Conservation (phyloP, 2,797 vertebrate species). For the Lycodopsis pacificus region DNA sequence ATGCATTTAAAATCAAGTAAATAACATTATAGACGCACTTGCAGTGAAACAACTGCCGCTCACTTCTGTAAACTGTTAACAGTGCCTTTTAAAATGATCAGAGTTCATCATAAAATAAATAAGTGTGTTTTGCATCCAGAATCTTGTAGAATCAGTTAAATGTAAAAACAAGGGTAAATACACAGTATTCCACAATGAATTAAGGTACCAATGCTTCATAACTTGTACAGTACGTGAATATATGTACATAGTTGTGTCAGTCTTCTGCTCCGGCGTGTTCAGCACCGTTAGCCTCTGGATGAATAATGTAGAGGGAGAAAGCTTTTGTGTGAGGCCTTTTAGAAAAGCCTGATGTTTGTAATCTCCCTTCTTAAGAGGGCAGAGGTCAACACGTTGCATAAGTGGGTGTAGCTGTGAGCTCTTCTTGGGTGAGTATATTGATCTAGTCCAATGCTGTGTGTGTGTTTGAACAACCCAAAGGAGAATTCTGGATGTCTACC, state of each 20-base stretch:
- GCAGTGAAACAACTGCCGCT: background rate
- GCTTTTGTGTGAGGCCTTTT: background rate
- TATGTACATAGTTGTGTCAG: background rate
- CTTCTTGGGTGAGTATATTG: conserved; percentile 43
- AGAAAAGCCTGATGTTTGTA: conserved; percentile 32
- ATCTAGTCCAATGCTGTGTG: conserved; percentile 37
- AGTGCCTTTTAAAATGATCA: background rate
- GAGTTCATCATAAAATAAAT: too few species aligned
- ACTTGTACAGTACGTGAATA: background rate
- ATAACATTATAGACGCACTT: background rate
- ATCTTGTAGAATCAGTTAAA: background rate
- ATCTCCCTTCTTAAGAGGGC: conserved; percentile 43
- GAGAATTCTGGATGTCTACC: conserved; percentile 40
- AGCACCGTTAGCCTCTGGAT: background rate
- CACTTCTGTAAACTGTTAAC: background rate
- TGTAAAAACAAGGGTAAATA: too few species aligned
- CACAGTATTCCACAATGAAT: background rate
- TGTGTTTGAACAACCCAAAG: conserved; percentile 41
- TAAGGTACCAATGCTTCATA: background rate
- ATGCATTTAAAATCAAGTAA: background rate
- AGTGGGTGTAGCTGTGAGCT: conserved; percentile 43
- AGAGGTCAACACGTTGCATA: conserved; percentile 56
- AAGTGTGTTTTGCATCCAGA: conserved; percentile 15
- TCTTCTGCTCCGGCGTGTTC: background rate
- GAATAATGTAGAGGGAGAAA: conserved; percentile 11